Evolutionary conservation across 2,113 vertebrate species (phyloP), one percentile per base, ranked within the genome.

Genomic region (Percina caprodes): DNA sequence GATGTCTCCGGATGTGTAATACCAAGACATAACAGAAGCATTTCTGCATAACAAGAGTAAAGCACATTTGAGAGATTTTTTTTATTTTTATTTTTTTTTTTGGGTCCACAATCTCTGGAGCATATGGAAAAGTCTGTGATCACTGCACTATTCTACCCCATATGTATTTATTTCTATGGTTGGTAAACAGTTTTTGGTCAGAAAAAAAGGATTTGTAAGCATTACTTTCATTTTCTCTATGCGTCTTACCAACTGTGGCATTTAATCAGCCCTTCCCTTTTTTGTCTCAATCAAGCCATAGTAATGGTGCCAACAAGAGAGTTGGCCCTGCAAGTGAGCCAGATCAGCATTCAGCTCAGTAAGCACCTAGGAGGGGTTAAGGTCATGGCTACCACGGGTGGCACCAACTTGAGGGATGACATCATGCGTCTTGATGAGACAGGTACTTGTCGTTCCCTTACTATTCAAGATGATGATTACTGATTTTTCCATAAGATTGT

Each of bases 401-500:
- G 94, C 61, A 95, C 94, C 74, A 94, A 92, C 80, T 83, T 95
- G 68, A 92, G 90, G 71, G 93, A 95, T 82, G 94, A 95, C 78
- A 95, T 95, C 84, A 92, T 95, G 94, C 90, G 94, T 49, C 88
- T 95, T 52, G 94, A 95, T 84, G 93, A 95, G 60, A 95, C 65
- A 5, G 94, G 93, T 95, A 84, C 6, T 19, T 26, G 5, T 73
- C 1, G 7, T 39, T 1, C 52, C 1, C 1, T 67, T 42, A 60
- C 3, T 33, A 10, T 71, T 65, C 0, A 74, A 46, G 1, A 58
- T 12, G 23, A 30, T 21, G 10, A 69, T 48, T 45, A 26, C 4
- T 1, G 18, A 7, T 4, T 8, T 77, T 30, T 65, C 18, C 8
- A 10, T 52, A 14, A 21, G 9, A 30, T 33, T 69, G 10, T 26